These are phyloP conservation scores for Chrysopa pallens DNA, from an alignment of 1,140 invertebrate species.

Conservation along the genomic window DNA sequence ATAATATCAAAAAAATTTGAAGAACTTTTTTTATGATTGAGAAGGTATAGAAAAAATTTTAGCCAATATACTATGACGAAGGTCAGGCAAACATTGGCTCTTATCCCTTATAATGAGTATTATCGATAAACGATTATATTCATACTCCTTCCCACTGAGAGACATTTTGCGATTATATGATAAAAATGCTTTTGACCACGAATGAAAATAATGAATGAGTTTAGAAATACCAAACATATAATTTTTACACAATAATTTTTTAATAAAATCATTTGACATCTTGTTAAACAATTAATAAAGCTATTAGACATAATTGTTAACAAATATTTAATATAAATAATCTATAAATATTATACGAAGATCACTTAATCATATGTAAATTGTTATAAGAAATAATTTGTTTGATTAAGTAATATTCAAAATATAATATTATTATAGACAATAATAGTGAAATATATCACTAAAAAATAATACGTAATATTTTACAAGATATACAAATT, in stretches of 20 bases:
- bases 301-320: not conserved
- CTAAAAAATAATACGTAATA: not conserved
- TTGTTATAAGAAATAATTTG: not conserved
- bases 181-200: no score
- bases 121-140: no score
- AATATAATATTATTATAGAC: not conserved
- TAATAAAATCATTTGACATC: not conserved
- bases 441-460: not conserved
- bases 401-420: not conserved
- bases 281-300: not conserved
- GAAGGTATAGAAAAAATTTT: no score
- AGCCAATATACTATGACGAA: no score
- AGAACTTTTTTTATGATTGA: no score
- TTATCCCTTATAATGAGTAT: no score
- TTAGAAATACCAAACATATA: not conserved
- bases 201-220: conserved; percentile 2
- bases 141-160: no score
- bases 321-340: not conserved
- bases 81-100: no score
- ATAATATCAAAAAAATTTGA: no score
- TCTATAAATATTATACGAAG: not conserved
- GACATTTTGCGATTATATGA: no score
- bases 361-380: not conserved
- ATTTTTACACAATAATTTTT: conserved; percentile 1
- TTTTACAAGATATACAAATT: not conserved